Conservation (phyloP, 2,797 vertebrate genomes). For the Coranthus polyacanthus region DNA sequence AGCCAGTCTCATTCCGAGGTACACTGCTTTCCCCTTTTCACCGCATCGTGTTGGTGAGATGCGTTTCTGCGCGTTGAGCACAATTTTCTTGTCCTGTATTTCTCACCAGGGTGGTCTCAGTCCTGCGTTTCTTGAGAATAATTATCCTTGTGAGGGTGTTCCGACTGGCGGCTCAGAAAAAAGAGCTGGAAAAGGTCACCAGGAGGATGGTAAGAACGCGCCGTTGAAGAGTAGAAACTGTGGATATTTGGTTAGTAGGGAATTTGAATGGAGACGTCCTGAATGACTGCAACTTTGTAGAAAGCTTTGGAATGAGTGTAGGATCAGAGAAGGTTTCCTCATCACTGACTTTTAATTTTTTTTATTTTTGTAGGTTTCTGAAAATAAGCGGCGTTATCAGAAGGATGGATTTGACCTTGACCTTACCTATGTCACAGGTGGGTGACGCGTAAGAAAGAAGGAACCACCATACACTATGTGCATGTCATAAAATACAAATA, state of each 20-base stretch:
- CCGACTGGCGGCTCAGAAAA: constrained; percentile 90
- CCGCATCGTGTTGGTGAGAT: background rate
- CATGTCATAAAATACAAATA: background rate
- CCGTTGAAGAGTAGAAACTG: background rate
- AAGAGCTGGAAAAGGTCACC: constrained; percentile 90
- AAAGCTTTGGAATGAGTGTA: background rate
- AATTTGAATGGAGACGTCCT: background rate
- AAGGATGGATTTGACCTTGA: constrained; percentile 97
- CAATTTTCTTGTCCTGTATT: background rate
- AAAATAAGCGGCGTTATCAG: constrained; percentile 95
- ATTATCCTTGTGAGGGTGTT: constrained; percentile 92
- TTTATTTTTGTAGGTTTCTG: constrained; percentile 87
- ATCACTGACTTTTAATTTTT: background rate
- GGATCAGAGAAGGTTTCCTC: background rate
- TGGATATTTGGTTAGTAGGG: background rate
- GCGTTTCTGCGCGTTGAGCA: background rate
- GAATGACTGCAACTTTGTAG: background rate
- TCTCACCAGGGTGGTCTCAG: constrained; percentile 82
- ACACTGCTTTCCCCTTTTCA: constrained; percentile 21
- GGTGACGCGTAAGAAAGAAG: too few relatives aligned
- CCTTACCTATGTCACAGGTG: constrained; percentile 96
- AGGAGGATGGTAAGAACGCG: constrained; percentile 90
- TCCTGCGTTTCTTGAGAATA: constrained; percentile 89
- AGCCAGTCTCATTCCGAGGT: constrained; percentile 89
- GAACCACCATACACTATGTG: too few relatives aligned